phyloP scores from a whole-genome alignment of 2,888 invertebrate species.

The Agelastica alni region DNA sequence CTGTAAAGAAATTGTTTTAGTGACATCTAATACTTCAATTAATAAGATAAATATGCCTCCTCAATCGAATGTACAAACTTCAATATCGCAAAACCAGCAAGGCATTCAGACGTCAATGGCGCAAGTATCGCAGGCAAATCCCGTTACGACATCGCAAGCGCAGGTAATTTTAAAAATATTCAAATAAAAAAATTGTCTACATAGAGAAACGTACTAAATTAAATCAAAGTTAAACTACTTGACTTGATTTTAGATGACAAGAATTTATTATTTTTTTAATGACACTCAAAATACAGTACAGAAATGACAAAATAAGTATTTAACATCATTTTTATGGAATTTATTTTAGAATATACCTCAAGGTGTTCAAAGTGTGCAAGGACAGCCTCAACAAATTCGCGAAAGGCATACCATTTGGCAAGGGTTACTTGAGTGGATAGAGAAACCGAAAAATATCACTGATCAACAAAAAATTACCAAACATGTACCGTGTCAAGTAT shows the following conservation, averaged over 20 bases:
- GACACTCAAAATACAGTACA: no score
- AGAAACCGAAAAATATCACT: constrained; percentile 78
- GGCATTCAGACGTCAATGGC: constrained; percentile 46
- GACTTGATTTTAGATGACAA: constrained; percentile 4
- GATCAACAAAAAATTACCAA: constrained; percentile 77
- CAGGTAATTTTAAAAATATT: constrained; percentile 38
- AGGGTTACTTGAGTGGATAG: constrained; percentile 90
- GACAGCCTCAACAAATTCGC: constrained; percentile 54
- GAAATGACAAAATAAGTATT: no score
- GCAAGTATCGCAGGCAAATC: constrained; percentile 47
- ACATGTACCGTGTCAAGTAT: constrained; percentile 78
- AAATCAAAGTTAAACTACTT: no score
- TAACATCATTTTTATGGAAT: no score
- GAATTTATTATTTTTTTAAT: no score
- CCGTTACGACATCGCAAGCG: constrained; percentile 49
- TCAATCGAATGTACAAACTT: constrained; percentile 52
- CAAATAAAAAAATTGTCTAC: background rate
- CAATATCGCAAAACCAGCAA: constrained; percentile 48
- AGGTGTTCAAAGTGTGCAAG: constrained; percentile 46
- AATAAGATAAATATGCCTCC: constrained; percentile 41
- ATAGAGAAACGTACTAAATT: no score
- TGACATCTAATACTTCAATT: constrained; percentile 45
- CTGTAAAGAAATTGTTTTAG: constrained; percentile 38
- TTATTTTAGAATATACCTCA: constrained; percentile 37
- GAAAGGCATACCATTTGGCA: constrained; percentile 64